These are phyloP conservation scores for Capreolus pygargus DNA, from an alignment of 2,113 vertebrate genomes.

Conservation along the genomic window DNA sequence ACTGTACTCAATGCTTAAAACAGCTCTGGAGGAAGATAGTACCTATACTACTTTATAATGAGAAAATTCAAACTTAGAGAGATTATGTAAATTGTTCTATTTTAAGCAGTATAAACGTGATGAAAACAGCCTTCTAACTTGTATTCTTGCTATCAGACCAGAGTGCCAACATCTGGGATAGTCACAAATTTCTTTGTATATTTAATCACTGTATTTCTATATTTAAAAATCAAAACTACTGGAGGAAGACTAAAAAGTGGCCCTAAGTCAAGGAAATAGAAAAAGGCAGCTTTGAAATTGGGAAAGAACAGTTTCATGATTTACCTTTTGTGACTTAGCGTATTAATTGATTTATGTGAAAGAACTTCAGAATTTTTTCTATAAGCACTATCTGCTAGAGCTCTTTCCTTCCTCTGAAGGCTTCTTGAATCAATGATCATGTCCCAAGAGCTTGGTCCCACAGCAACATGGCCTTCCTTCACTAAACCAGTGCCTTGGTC, in stretches of 20 bases:
- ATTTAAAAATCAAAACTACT: neutral
- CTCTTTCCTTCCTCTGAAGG: neutral
- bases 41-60: neutral
- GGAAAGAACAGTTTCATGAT: neutral
- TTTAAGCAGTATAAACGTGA: neutral
- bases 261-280: neutral
- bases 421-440: neutral
- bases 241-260: neutral
- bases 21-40: neutral
- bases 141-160: neutral
- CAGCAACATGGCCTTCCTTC: neutral
- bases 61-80: neutral
- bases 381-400: constrained; percentile 21
- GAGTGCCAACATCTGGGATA: neutral
- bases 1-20: neutral
- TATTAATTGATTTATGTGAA: constrained; percentile 57
- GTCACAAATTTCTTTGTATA: neutral
- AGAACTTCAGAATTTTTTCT: neutral
- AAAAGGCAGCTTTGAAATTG: neutral
- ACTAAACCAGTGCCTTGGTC: neutral
- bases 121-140: neutral
- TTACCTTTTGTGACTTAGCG: constrained; percentile 34
- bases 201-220: neutral
- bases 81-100: neutral
- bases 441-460: neutral